Evolutionary conservation across 2,797 vertebrate genomes (phyloP).

Genomic region (Hypotaenidia okinawae): DNA sequence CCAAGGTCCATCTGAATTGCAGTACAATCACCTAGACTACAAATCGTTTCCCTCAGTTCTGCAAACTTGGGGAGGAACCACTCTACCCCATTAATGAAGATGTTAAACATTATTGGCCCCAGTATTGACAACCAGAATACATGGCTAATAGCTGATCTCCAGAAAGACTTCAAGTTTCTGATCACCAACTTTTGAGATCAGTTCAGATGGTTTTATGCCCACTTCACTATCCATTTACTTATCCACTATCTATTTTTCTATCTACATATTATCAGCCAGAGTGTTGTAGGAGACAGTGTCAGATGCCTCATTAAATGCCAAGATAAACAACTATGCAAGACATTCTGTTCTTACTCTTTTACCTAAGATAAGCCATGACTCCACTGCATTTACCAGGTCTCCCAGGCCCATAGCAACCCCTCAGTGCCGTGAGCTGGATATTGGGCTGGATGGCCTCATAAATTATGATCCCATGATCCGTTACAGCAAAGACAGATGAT

Average conservation of each 20-base stretch:
- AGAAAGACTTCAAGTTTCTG: not conserved
- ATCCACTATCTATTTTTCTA: no score
- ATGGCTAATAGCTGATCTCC: not conserved
- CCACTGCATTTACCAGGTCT: not conserved
- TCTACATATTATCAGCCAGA: not conserved
- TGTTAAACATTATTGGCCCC: not conserved
- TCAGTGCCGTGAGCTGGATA: not conserved
- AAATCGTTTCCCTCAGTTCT: not conserved
- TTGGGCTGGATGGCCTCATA: not conserved
- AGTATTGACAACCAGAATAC: not conserved
- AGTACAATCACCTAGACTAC: not conserved
- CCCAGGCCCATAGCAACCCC: not conserved
- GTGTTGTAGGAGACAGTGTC: not conserved
- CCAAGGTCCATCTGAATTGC: not conserved
- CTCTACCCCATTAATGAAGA: not conserved
- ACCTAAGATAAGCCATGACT: not conserved
- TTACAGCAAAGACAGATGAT: not conserved
- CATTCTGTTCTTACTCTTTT: not conserved
- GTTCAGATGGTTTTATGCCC: not conserved
- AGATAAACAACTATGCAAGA: not conserved
- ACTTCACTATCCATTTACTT: not conserved
- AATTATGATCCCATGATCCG: fast-evolving
- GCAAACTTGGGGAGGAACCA: not conserved
- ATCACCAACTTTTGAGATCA: not conserved
- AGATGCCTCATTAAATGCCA: not conserved